Percentiles rank a stretch among this genome's conserved stretches.
phyloP scores from a whole-genome alignment of 2,888 invertebrate genomes.

The Microchrysa polita region DNA sequence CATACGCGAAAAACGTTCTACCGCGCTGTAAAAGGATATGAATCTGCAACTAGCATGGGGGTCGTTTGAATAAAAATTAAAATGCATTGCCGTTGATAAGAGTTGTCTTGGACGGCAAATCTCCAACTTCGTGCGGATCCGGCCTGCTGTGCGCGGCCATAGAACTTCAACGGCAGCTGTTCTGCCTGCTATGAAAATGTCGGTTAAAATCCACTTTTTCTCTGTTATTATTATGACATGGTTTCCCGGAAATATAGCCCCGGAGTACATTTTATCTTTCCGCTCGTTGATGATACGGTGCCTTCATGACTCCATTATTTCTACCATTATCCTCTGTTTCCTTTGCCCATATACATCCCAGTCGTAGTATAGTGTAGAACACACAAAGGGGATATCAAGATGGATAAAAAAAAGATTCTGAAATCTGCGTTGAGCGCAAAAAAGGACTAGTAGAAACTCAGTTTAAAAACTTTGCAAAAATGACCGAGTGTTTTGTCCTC shows the following conservation, averaged over 20 bases:
- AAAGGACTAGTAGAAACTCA: neutral
- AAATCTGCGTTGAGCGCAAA: neutral
- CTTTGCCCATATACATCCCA: neutral
- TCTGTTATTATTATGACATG: constrained; percentile 33
- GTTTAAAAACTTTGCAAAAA: constrained; percentile 12
- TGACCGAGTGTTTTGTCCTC: constrained; percentile 32
- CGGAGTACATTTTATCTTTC: constrained; percentile 24
- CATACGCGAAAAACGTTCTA: too few species aligned
- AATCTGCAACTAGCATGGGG: too few species aligned
- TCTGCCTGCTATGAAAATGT: neutral
- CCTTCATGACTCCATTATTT: constrained; percentile 33
- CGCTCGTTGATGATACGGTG: constrained; percentile 8
- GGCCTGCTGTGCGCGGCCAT: too few species aligned
- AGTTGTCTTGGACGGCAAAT: neutral
- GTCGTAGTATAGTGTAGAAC: neutral
- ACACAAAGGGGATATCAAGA: constrained; percentile 9
- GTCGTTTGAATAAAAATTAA: neutral
- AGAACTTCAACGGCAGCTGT: too few species aligned
- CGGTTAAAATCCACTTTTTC: constrained; percentile 16
- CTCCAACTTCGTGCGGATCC: too few species aligned
- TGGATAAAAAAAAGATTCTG: constrained; percentile 9
- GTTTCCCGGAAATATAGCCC: constrained; percentile 20
- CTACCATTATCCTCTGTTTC: constrained; percentile 20
- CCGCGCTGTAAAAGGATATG: too few species aligned
- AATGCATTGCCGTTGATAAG: neutral